Evolutionary conservation across 2,113 vertebrate species (phyloP).

Genomic region (Centropus unirufus): DNA sequence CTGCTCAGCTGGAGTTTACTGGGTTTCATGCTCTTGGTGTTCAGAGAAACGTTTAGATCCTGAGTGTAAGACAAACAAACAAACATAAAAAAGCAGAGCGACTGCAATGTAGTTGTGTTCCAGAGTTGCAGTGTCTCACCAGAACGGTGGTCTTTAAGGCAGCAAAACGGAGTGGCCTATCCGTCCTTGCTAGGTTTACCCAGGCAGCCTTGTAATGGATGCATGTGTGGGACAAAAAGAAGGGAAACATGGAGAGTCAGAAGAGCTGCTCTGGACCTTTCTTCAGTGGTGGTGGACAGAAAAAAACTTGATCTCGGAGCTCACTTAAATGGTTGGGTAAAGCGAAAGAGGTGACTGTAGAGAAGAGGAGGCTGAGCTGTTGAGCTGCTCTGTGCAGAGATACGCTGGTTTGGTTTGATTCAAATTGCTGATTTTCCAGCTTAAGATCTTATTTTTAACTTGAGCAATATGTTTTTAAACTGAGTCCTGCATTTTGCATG

Average conservation of each 20-base stretch:
- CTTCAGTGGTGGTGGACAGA: not conserved
- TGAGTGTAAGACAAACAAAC: constrained; percentile 29
- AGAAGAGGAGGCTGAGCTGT: not conserved
- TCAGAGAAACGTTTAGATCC: constrained; percentile 23
- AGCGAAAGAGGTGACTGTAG: not conserved
- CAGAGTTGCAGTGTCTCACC: constrained; percentile 20
- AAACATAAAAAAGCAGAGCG: constrained; percentile 32
- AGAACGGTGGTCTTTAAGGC: not conserved
- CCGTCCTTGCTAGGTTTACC: not conserved
- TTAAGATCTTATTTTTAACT: constrained; percentile 23
- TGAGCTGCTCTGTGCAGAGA: constrained; percentile 35
- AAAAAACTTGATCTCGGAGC: constrained; percentile 13
- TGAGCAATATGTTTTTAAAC: constrained; percentile 37
- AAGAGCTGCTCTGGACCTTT: not conserved
- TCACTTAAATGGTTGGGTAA: constrained; percentile 30
- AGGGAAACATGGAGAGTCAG: not conserved
- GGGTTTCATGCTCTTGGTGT: constrained; percentile 22
- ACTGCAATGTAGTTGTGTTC: not conserved
- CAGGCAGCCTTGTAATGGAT: not conserved
- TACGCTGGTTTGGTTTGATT: constrained; percentile 62
- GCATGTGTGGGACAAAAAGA: not conserved
- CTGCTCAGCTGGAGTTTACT: constrained; percentile 40
- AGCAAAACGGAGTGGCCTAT: constrained; percentile 26
- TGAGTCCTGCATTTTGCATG: constrained; percentile 6
- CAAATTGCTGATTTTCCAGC: constrained; percentile 47